phyloP scores from a whole-genome alignment of 2,113 vertebrate genomes.

The Jacana jacana region DNA sequence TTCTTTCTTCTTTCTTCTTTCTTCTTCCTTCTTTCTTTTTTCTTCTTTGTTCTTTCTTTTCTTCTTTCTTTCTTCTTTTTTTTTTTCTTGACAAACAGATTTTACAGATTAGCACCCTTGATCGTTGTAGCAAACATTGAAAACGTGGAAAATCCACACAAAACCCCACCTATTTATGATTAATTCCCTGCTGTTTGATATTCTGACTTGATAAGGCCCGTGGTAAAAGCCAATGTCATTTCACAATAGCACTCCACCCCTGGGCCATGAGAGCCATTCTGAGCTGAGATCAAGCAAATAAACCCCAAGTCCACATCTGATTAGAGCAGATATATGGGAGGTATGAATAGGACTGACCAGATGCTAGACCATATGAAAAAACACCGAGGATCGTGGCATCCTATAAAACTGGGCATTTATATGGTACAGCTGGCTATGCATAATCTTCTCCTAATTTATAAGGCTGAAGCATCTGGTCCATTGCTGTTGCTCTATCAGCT shows the following conservation, averaged over 20 bases:
- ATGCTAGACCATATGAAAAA: conserved; percentile 76
- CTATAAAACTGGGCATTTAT: conserved; percentile 72
- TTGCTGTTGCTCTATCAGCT: conserved; percentile 61
- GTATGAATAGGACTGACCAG: conserved; percentile 63
- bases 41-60: too few relatives aligned
- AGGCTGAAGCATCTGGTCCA: conserved; percentile 73
- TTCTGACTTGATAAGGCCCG: not conserved
- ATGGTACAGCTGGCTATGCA: conserved; percentile 74
- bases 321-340: conserved; percentile 66
- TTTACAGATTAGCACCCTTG: not conserved
- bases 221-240: not conserved
- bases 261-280: not conserved
- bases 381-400: conserved; percentile 64
- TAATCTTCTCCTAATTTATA: conserved; percentile 78
- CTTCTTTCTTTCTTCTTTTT: not conserved
- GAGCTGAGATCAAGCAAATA: conserved; percentile 46
- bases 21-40: not conserved
- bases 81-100: not conserved
- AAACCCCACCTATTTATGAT: not conserved
- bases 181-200: not conserved
- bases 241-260: not conserved
- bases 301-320: conserved; percentile 31
- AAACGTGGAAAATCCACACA: not conserved
- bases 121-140: not conserved
- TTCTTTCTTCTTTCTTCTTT: not conserved